Evolutionary conservation across 2,113 vertebrate species (phyloP), one percentile per base, ranked within the genome.

Genomic region (Brienomyrus longianalis): DNA sequence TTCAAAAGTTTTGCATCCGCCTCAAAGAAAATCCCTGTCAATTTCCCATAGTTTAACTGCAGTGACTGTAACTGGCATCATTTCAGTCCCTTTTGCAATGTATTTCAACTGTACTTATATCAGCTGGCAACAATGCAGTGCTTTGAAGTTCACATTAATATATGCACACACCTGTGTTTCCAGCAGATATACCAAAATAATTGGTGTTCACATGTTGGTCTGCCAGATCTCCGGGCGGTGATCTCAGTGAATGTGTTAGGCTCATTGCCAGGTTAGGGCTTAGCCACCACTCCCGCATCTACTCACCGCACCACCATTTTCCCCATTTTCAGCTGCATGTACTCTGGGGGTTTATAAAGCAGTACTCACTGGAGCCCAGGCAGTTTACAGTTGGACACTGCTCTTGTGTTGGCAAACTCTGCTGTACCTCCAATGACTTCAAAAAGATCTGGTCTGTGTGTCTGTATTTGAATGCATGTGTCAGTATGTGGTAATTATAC

Each of bases 191-290:
- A 96, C 94, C 96, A 95, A 94, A 92, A 90, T 62, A 62, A 62
- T 21, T 1, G 52, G 17, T 54, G 95, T 93, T 94, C 95, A 96
- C 95, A 94, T 96, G 94, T 95, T 96, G 97, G 97, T 97, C 98
- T 97, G 97, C 97, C 96, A 96, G 89, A 92, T 95, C 17, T 54
- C 96, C 92, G 1, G 5, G 45, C 6, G 6, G 45, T 47, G 45
- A 47, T 47, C 93, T 96, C 95, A 95, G 95, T 95, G 96, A 95
- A 95, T 93, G 93, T 95, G 92, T 96, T 95, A 93, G 93, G 93
- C 95, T 95, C 96, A 94, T 70, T 92, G 94, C 95, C 95, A 93
- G 94, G 93, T 95, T 90, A 92, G 92, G 92, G 94, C 95, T 96
- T 95, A 94, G 92, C 93, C 89, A 45, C 93, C 93, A 4, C 43